Base-by-base conservation (phyloP, 2,888 invertebrate genomes). In the Mythimna loreyi region DNA sequence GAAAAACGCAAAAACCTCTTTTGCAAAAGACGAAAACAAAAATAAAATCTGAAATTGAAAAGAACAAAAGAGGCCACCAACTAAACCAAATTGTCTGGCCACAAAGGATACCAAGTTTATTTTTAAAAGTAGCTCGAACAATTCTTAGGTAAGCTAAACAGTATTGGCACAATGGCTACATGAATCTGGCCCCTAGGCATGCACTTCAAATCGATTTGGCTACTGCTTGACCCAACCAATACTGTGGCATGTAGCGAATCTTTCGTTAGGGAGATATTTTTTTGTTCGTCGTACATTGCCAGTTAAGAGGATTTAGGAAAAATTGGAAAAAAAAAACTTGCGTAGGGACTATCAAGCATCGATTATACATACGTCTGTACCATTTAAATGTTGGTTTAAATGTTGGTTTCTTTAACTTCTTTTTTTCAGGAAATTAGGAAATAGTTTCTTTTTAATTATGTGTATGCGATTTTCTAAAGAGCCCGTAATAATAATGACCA, bases 201-300 rank as follows among this genome's bases (percentile, higher is more conserved):
- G 76, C 81, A 83, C 87, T 89, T 87, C 86, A 86, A 86, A 90
- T 91, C 90, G 91, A 91, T 91, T 91, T 90, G 89, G 90, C 90
- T 89, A 82, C 88, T 85, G 85, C 86, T 89, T 86, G 87, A 87
- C 88, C 88, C 81, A 83, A 58, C 86, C 59, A 49, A 16, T 80
- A 86, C 83, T 74, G 43, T 64, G 75, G 57, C 13, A 33, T 66
- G 57, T 19, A 4, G 47, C 57, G 33, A 36, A 23, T 55, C 16
- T 40, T 50, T 13, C 7, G 16, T 30, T 21, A 1, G 0, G 63
- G 47, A 33, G 52, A 25, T 57, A 47, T 28, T 0, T 6, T 28
- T 21, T n/a, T 50, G 79, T 75, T 21, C 7, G 53, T 2, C 45
- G 19, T 80, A 75, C 84, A 85, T 82, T 78, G 76, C 72, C 67